Evolutionary conservation across 2,113 vertebrate genomes (phyloP).

Genomic region (Ciconia boyciana): DNA sequence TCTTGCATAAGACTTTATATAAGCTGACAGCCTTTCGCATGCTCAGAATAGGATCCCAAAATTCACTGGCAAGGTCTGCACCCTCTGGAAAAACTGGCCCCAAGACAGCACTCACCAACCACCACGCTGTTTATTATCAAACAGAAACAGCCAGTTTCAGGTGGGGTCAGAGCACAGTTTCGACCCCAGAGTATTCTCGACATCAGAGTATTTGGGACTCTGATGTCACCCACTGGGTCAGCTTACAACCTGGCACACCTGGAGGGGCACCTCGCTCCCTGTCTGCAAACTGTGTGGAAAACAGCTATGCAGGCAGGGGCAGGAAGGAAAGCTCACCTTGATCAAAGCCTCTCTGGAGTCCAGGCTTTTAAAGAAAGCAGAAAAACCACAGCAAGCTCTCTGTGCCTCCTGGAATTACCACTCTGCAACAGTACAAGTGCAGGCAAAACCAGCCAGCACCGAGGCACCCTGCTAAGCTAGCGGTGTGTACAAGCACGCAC

Average conservation of each 20-base stretch:
- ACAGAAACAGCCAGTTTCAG: neutral
- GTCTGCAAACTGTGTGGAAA: neutral
- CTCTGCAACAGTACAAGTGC: neutral
- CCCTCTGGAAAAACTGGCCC: neutral
- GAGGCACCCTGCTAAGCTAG: neutral
- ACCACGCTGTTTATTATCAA: neutral
- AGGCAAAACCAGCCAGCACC: neutral
- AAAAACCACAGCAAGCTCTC: neutral
- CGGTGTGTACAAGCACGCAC: rapidly evolving
- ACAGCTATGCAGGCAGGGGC: neutral
- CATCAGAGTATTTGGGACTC: neutral
- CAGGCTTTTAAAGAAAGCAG: neutral
- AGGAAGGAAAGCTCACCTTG: neutral
- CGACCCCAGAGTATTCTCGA: neutral
- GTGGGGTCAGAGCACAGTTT: neutral
- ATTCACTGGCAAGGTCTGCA: conserved; percentile 5
- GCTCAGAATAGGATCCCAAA: conserved; percentile 51
- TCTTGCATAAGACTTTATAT: conserved; percentile 66
- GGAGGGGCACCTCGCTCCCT: neutral
- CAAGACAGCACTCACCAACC: neutral
- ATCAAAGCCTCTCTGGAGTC: neutral
- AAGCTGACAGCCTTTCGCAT: conserved; percentile 50
- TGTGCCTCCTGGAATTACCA: neutral
- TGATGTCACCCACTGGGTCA: neutral
- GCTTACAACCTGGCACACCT: neutral